Evolutionary conservation across 1,140 invertebrate genomes (phyloP), one percentile per base, ranked within the genome.

Genomic region (Campoletis sonorensis): DNA sequence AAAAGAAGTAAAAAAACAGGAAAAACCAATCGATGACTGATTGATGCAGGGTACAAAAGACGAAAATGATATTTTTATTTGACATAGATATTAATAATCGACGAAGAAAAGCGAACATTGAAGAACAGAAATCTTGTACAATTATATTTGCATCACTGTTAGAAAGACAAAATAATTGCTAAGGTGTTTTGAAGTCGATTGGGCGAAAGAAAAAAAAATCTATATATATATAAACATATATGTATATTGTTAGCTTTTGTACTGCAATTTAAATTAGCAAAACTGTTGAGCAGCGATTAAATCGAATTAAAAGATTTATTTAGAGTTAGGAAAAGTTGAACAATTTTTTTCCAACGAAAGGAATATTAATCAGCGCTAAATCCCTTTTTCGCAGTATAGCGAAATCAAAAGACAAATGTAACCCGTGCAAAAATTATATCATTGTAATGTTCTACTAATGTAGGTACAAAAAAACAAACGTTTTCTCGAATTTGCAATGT

Each of bases 121-220:
- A 26, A 68, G 26, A 30, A 68, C 4, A 16, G 49, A 61, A 82
- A 81, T 83, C 3, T 68, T 71, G 67, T 58, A 80, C 81, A 80
- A 30, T 67, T 79, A 71, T 78, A 51, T 80, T 81, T 58, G 84
- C 54, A 58, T 23, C 72, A 79, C 75, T 79, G 58, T 72, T 82
- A 75, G 51, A 80, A 85, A 83, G 87, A 89, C 87, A 89, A 88
- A 88, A 88, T 89, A 89, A 89, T 89, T 89, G 84, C 87, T 88
- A 86, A 88, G 88, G 87, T 88, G 85, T 51, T 73, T 37, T 4
- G 27, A 73, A 87, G 73, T 78, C 26, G 58, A 77, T 75, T 30
- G 27, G 23, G 18, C 33, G 68, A 70, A 51, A 27, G 33, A 51
- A 40, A 67, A 68, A 72, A 21, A 68, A 61, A 37, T 54, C 15